These are phyloP conservation scores for Sclerodermus sp. DNA, from an alignment of 2,888 invertebrate species.

Conservation along the genomic window DNA sequence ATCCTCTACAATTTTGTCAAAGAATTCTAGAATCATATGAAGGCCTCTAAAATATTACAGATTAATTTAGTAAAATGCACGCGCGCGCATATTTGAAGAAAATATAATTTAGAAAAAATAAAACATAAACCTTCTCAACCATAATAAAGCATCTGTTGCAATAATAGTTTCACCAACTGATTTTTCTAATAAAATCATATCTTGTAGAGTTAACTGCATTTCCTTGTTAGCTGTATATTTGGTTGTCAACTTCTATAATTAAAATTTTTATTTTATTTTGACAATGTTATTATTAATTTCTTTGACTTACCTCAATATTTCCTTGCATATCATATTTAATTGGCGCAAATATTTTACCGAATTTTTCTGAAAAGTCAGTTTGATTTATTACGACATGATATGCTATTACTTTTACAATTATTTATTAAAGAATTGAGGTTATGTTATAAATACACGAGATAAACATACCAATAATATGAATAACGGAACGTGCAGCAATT, in stretches of 20 bases:
- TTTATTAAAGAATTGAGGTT: not conserved
- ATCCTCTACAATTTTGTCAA: conserved; percentile 63
- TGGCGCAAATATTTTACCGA: conserved; percentile 74
- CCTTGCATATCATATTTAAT: conserved; percentile 77
- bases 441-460: not conserved
- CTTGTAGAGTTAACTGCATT: conserved; percentile 66
- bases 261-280: conserved; percentile 5
- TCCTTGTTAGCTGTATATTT: conserved; percentile 61
- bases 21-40: conserved; percentile 65
- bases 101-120: not conserved
- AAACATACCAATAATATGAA: conserved; percentile 68
- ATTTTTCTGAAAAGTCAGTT: conserved; percentile 62
- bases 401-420: not conserved
- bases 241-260: conserved; percentile 65
- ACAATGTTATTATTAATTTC: not conserved
- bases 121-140: conserved; percentile 70
- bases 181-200: conserved; percentile 68
- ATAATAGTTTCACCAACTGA: conserved; percentile 57
- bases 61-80: not conserved
- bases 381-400: not conserved
- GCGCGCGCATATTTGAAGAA: too few species aligned
- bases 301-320: conserved; percentile 69
- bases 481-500: conserved; percentile 65
- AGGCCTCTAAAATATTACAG: conserved; percentile 61
- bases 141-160: conserved; percentile 69